Evolutionary conservation across 2,888 invertebrate genomes (phyloP), one percentile per base, ranked within the genome.

Genomic region (Drosophila borealis): DNA sequence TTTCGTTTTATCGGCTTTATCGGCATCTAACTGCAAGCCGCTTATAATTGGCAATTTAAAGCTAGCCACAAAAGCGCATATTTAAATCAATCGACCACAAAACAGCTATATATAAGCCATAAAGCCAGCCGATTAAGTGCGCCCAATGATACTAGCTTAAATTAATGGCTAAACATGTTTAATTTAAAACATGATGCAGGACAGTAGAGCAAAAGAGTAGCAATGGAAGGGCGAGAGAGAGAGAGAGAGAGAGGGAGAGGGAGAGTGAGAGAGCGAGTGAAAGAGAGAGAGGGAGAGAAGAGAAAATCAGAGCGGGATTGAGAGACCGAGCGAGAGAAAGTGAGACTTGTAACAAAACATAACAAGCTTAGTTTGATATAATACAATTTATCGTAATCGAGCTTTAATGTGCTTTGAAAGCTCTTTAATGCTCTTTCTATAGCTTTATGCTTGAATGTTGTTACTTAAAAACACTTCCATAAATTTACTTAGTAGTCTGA

Each of bases 21-120:
- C 82, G 71, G 65, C 65, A 88, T 88, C 86, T 80, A n/a, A 29
- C 29, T 29, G 56, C 65, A 54, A 63, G 61, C 69, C 56, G 62
- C 78, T 70, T 86, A 83, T 83, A 83, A 83, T 83, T 83, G 83
- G 78, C 83, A 82, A 88, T 83, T 88, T 83, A 85, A 82, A 74
- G 67, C 61, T 41, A 62, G 70, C 80, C 76, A 57, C 82, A 62
- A 59, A 33, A 66, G 66, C 56, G 76, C 66, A 69, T 74, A 81
- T 85, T 88, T 71, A 81, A 85, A 81, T 88, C 81, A 84, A 72
- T 87, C 72, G 84, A 51, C 74, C 70, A 39, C 61, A 53, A 48
- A 36, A 29, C 49, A 48, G 56, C 57, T 45, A 44, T 41, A 53
- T 48, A 44, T 37, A 55, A 45, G 54, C 75, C 56, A 54, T 41